Percentiles rank a stretch among this genome's conserved stretches.
Evolutionary conservation across 2,113 vertebrate genomes (phyloP).

Genomic region (Spizaetus ornatus): DNA sequence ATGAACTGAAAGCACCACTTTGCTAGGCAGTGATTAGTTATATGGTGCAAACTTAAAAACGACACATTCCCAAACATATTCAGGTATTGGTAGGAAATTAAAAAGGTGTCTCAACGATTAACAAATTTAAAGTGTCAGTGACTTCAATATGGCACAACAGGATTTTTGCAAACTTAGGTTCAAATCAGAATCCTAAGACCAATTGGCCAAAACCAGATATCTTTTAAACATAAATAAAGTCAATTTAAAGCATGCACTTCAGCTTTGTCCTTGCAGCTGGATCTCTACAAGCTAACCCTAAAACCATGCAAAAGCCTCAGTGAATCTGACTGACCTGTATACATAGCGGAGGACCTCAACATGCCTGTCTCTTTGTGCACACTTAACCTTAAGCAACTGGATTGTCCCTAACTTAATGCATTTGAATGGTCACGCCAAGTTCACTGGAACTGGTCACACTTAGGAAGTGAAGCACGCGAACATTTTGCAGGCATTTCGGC

Average conservation of each 20-base stretch:
- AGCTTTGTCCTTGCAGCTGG: background rate
- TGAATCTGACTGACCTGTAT: background rate
- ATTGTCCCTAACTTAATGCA: background rate
- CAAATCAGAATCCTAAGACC: background rate
- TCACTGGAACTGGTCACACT: background rate
- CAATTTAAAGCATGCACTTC: background rate
- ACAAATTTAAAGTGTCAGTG: background rate
- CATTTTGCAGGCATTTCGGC: background rate
- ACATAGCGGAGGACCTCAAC: background rate
- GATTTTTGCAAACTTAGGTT: background rate
- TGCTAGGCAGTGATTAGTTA: background rate
- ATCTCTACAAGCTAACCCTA: background rate
- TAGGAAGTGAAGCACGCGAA: background rate
- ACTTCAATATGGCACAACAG: background rate
- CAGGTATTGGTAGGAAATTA: background rate
- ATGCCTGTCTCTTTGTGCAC: fast-evolving
- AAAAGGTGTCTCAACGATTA: background rate
- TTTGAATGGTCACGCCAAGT: background rate
- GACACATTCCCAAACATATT: background rate
- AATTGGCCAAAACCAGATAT: background rate
- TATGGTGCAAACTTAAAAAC: background rate
- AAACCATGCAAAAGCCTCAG: background rate
- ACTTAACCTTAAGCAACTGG: background rate
- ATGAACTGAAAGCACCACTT: background rate
- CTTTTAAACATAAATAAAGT: background rate